Evolutionary conservation across 1,140 invertebrate species (phyloP).

Genomic region (Diploscapter pachys): DNA sequence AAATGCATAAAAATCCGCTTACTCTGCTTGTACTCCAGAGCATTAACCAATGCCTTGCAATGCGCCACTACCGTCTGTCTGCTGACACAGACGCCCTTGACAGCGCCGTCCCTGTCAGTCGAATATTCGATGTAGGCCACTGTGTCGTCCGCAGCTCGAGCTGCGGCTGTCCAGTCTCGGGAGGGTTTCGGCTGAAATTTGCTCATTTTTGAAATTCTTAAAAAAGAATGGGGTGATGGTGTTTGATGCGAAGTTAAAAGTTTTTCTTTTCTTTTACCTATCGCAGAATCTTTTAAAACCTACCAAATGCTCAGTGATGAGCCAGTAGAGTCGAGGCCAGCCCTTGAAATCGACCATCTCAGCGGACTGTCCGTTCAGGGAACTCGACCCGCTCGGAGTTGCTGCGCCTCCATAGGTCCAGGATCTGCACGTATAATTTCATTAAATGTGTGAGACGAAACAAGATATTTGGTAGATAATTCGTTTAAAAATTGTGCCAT

Average conservation of each 20-base stretch:
- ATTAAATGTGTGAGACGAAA: too few relatives aligned
- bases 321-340: conserved; percentile 75
- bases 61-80: conserved; percentile 86
- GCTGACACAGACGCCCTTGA: conserved; percentile 90
- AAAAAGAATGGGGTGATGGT: too few relatives aligned
- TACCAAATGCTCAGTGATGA: conserved; percentile 85
- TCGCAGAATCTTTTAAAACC: not conserved
- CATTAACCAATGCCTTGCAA: conserved; percentile 86
- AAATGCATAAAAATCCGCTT: conserved; percentile 8
- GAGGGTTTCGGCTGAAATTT: conserved; percentile 73
- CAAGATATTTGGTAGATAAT: too few relatives aligned
- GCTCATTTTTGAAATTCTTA: too few relatives aligned
- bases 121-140: conserved; percentile 97
- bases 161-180: conserved; percentile 88
- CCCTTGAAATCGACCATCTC: conserved; percentile 56
- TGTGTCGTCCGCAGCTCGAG: conserved; percentile 82
- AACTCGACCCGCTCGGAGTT: conserved; percentile 29
- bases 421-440: not conserved
- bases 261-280: too few relatives aligned
- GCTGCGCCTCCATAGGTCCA: conserved; percentile 14
- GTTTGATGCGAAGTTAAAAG: too few relatives aligned
- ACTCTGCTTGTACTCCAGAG: conserved; percentile 95
- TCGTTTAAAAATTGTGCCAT: too few relatives aligned
- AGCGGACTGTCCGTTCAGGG: conserved; percentile 18
- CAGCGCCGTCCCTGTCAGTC: conserved; percentile 91